Evolutionary conservation across 2,888 invertebrate species (phyloP), one percentile per base, ranked within the genome.

Genomic region (Diaphora mendica): DNA sequence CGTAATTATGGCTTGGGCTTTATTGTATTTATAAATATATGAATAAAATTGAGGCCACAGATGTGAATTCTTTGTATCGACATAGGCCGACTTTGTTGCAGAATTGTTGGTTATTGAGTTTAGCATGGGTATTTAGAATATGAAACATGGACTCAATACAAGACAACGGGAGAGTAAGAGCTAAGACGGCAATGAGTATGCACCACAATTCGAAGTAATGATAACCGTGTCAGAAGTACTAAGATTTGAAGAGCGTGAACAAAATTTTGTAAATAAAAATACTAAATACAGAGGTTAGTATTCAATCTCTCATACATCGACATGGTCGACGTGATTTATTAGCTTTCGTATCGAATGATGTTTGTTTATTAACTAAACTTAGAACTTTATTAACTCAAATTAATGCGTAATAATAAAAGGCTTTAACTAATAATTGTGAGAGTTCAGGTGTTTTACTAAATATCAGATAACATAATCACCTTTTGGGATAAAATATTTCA

Each of bases 41-140:
- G 64, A 51, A 68, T 73, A 69, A 51, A 64, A 72, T 72, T 68
- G 68, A 68, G 72, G 62, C 62, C 67, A 67, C 59, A 72, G 67
- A 62, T 71, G 71, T 39, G 65, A 55, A 20, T 26, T 17, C 33
- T n/a, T 5, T 30, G 66, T 44, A 26, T 20, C 30, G 30, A 17
- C 66, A 20, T 30, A 39, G 3, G 44, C 44, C 3, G 39, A 67
- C 20, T 44, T 44, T 67, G 20, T 26, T 15, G 7, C 17, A 42
- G 26, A 26, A 26, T 17, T 26, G 15, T 15, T 55, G 5, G 59
- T 30, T 15, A 26, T 59, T 59, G 59, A 59, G 26, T 7, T 30
- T 26, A 62, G 15, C 17, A 62, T 26, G 39, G 30, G 8, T 30
- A 13, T 62, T 30, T 30, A 30, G 30, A 62, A 17, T 17, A 17